These are phyloP conservation scores for Paramuricea clavata DNA, from an alignment of 92 coral and sea anemone species.

Conservation along the genomic window DNA sequence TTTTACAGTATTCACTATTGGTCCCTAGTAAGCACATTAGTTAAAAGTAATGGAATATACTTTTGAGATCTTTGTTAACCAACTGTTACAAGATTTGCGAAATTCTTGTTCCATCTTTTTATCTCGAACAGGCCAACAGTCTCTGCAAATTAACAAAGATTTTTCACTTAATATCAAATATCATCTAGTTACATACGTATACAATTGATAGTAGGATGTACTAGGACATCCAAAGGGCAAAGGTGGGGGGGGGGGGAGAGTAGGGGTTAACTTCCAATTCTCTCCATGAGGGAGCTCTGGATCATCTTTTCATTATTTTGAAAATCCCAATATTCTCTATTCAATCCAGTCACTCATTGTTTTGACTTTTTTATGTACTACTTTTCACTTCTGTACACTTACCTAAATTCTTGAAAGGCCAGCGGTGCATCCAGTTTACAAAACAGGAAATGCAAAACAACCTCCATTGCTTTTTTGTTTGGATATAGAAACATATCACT, in stretches of 20 bases:
- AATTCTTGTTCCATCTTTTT: slow-evolving; percentile 90
- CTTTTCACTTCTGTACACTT: not conserved
- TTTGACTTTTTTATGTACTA: too few relatives aligned
- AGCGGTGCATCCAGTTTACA: slow-evolving; percentile 80
- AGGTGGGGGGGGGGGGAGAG: too few relatives aligned
- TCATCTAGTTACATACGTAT: too few relatives aligned
- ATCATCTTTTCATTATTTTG: too few relatives aligned
- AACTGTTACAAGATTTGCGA: slow-evolving; percentile 87
- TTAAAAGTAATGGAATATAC: slow-evolving; percentile 38
- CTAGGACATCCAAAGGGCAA: too few relatives aligned
- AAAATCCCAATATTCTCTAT: too few relatives aligned
- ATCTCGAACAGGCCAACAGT: slow-evolving; percentile 96
- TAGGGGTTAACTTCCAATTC: too few relatives aligned
- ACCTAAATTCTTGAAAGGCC: slow-evolving; percentile 97
- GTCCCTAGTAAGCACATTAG: not conserved
- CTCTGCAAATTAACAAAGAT: slow-evolving; percentile 61
- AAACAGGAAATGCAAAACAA: slow-evolving; percentile 93
- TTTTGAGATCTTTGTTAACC: slow-evolving; percentile 89
- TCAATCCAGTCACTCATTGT: too few relatives aligned
- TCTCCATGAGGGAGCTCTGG: too few relatives aligned
- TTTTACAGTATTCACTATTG: not conserved
- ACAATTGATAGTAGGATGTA: too few relatives aligned
- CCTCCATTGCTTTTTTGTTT: slow-evolving; percentile 97
- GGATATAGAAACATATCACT: slow-evolving; percentile 98
- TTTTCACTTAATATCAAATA: not conserved